Evolutionary conservation across 2,113 vertebrate genomes (phyloP), one percentile per base, ranked within the genome.

Genomic region (Turdus rufiventris): DNA sequence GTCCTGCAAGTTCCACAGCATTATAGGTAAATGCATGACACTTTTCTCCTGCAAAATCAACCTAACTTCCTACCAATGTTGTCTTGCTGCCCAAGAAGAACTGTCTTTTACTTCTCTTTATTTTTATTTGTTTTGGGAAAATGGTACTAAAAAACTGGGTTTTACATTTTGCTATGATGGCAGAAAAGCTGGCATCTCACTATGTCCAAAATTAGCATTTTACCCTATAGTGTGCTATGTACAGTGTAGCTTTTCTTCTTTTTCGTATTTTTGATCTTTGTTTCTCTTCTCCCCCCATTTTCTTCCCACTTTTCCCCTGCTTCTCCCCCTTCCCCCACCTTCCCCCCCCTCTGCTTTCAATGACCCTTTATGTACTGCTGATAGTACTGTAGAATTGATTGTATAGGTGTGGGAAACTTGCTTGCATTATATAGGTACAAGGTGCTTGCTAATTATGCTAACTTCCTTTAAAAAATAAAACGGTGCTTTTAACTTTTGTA

Each of bases 391-490:
- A 66, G 50, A 82, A 67, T 43, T 58, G 38, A 25, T 36, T 88
- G 23, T 81, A 40, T 28, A 23, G 11, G 1, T 72, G 14, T 78
- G 42, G 10, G 31, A 71, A 87, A 43, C 23, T 84, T 76, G 12
- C 9, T 89, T 63, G 11, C 10, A 5, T 90, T 86, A 29, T 63
- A 50, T 81, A 91, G 75, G 45, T 36, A 23, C 6, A 61, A 75
- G 15, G 5, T 66, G 8, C 63, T 80, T 77, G 31, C 47, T 77
- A 36, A 47, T 70, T 65, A 36, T 76, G 18, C 56, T 85, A 33
- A 10, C 8, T 68, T 76, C 16, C 8, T 71, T 71, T 48, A 40
- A 62, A 47, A 93, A 97, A 96, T 95, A 96, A 96, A 94, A 11
- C 8, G 3, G 0, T 85, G 2, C 3, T 56, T 66, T 90, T 61